These are phyloP conservation scores for Neostethus bicornis DNA, from an alignment of 2,797 vertebrate genomes.

Conservation along the genomic window DNA sequence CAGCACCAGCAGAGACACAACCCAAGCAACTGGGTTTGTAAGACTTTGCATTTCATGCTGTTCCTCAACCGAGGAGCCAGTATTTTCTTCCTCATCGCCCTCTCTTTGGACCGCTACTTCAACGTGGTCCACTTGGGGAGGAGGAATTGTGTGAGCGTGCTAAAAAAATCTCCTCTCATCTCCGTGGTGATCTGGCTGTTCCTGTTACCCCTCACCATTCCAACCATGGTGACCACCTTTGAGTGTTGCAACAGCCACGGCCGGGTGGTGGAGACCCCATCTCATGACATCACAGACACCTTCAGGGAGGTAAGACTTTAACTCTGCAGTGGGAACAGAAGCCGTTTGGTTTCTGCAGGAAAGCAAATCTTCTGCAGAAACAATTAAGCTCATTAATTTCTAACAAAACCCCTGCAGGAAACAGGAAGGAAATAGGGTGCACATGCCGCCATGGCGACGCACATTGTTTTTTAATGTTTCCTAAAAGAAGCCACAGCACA, in stretches of 20 bases:
- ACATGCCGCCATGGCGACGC: too few species aligned
- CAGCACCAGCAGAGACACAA: constrained; percentile 36
- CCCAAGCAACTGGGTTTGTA: constrained; percentile 1
- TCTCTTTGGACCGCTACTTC: constrained; percentile 76
- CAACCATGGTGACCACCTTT: constrained; percentile 58
- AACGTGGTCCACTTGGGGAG: constrained; percentile 70
- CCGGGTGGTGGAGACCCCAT: accelerated
- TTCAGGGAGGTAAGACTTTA: constrained; percentile 73
- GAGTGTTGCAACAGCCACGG: constrained; percentile 64
- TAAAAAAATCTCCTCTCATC: constrained; percentile 58
- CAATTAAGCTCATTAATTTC: too few species aligned
- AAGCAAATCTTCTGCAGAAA: too few species aligned
- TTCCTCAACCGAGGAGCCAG: constrained; percentile 76
- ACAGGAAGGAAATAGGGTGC: too few species aligned
- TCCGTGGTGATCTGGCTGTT: constrained; percentile 74
- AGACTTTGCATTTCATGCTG: constrained; percentile 68
- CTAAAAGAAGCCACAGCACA: too few species aligned
- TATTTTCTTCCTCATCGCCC: constrained; percentile 76
- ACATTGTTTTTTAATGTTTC: too few species aligned
- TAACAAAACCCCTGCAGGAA: too few species aligned
- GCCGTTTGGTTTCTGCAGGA: not conserved
- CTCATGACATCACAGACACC: constrained; percentile 42
- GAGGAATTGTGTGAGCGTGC: constrained; percentile 57
- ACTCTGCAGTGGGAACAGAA: too few species aligned
- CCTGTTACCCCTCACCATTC: constrained; percentile 59